A percentile compares a stretch with the other conserved stretches of the same genome.
Conservation (phyloP, 92 coral and sea anemone genomes). For the Anthopleura xanthogrammica region DNA sequence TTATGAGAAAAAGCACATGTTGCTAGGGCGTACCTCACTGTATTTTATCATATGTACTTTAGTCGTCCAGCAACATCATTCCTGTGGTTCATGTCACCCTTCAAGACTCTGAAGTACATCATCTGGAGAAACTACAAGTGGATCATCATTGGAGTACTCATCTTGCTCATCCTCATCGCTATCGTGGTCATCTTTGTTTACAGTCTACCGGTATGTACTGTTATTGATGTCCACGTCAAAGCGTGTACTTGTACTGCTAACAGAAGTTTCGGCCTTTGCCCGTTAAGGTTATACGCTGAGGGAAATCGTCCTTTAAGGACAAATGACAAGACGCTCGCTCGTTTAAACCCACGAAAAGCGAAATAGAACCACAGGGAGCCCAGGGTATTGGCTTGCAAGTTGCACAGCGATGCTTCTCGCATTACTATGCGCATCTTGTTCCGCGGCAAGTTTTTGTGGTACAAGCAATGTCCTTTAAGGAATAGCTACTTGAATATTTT, state of each 20-base stretch:
- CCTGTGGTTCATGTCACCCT: constrained; percentile 84
- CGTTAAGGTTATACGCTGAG: too few species aligned
- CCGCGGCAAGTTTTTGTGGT: too few species aligned
- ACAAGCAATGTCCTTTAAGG: too few species aligned
- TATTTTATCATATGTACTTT: constrained; percentile 6
- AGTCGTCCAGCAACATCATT: constrained; percentile 93
- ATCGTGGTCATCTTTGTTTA: constrained; percentile 66
- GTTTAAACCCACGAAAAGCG: too few species aligned
- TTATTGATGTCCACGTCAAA: background rate
- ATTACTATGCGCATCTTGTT: too few species aligned
- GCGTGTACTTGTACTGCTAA: background rate
- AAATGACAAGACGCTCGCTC: too few species aligned
- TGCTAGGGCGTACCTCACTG: background rate
- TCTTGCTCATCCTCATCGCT: constrained; percentile 51
- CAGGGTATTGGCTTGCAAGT: too few species aligned
- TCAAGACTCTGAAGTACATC: constrained; percentile 77
- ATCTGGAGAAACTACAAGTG: constrained; percentile 87
- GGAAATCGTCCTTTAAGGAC: too few species aligned
- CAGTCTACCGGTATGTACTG: constrained; percentile 62
- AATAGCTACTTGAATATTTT: too few species aligned
- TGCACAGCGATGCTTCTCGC: too few species aligned
- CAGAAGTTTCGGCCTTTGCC: too few species aligned
- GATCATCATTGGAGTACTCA: constrained; percentile 59
- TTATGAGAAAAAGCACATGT: background rate
- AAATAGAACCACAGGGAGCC: too few species aligned